Base-by-base conservation (phyloP, 2,113 vertebrate genomes). In the Daubentonia madagascariensis region DNA sequence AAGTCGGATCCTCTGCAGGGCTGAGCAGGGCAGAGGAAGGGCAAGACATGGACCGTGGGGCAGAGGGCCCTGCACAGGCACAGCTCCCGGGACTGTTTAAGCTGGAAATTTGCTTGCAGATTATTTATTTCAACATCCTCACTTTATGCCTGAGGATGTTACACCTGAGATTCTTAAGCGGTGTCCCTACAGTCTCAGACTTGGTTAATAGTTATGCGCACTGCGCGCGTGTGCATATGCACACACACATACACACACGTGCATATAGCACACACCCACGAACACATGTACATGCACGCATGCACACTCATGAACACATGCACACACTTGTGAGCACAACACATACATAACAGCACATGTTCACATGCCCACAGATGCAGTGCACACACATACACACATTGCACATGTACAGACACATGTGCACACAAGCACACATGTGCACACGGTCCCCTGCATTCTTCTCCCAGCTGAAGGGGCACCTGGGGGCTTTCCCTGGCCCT, bases 11-110 rank as follows among this genome's bases (percentile, higher is more conserved):
- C 17, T 61, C 32, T 28, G 37, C 3, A 17, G 61, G 23, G 3
- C 48, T 1, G 0, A 1, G 11, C 20, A 2, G 1, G 0, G 11
- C 1, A 40, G 59, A 43, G 40, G 11, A 16, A 16, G 54, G n/a
- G n/a, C 35, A 43, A 22, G 54, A 11, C 9, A 0, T 25, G n/a
- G 63, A 70, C 20, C 3, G 17, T 4, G 2, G 6, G 20, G 43
- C 76, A 11, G 9, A 35, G 8, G 28, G 32, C 20, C 7, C 61
- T 14, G 12, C 12, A 67, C 35, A 17, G 57, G 5, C 35, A 28
- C 23, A 0, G 20, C 32, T 57, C 70, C 3, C 5, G 1, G 45
- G 25, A 59, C 22, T 5, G 30, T 32, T 10, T 25, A 52, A 16
- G 57, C 65, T 7, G 32, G 54, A 37, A 11, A 45, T 18, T 5